Base-by-base conservation (phyloP, 2,888 invertebrate species). In the Ptychoptera contaminata region DNA sequence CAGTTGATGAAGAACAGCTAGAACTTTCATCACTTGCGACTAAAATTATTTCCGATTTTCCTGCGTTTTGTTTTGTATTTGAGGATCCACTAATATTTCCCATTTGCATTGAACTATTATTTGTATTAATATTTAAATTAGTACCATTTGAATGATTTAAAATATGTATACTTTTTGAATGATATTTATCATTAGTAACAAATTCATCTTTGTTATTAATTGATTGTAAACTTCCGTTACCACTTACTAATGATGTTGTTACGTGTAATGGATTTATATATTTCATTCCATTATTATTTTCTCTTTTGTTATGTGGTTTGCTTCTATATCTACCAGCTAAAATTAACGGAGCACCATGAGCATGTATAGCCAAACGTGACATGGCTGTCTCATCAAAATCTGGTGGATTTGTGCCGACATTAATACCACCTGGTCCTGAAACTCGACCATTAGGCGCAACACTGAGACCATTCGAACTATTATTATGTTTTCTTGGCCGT, bases 311-410 rank as follows among this genome's bases (percentile, higher is more conserved):
- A 68, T 72, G 37, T 4, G 48, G 32, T 8, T 51, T 36, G 42
- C 47, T 44, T 16, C 49, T 44, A 61, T 75, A 76, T 54, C 76
- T 69, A 53, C 79, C 75, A 53, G 82, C 70, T 48, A 84, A 71
- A 52, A 87, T 82, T 49, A 88, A 69, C n/a, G 88, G 87, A 38
- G 81, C 82, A 37, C 87, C 87, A 60, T 85, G 85, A 6, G 85
- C 82, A 62, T 87, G 86, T 57, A 82, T 79, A 11, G 85, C 85
- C 50, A 87, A 65, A 54, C 82, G 76, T 9, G 84, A 77, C 50
- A 86, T 73, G 11, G 56, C 51, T 41, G 47, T 54, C 11, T 52
- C 49, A 48, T 54, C 54, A 39, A 51, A 55, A 15, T 55, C 54
- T 30, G 46, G 47, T 23, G 23, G 23, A 23, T 30, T 23, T 47